Conservation (phyloP, 92 coral and sea anemone species). For the Epizoanthus scotinus region DNA sequence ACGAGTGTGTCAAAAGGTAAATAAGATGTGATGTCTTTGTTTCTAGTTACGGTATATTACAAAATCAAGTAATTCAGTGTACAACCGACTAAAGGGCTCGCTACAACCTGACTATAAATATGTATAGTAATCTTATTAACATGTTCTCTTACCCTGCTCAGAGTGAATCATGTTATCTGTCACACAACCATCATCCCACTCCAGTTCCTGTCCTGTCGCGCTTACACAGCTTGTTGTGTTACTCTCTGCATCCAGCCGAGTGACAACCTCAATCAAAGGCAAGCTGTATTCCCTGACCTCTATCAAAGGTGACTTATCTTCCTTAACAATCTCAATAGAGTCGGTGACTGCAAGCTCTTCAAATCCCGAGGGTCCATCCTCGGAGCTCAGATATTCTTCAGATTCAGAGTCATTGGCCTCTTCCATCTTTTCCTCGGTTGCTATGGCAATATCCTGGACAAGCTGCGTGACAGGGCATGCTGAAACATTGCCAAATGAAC, state of each 20-base stretch:
- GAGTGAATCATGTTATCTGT: conserved; percentile 43
- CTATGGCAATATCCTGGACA: conserved; percentile 54
- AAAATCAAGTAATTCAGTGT: too few relatives aligned
- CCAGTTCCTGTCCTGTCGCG: conserved; percentile 65
- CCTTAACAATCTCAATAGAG: conserved; percentile 17
- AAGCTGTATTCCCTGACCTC: conserved; percentile 11
- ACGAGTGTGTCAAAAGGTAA: too few relatives aligned
- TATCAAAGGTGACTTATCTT: background rate
- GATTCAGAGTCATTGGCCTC: conserved; percentile 59
- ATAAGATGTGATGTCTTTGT: too few relatives aligned
- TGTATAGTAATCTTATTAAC: background rate
- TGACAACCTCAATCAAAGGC: background rate
- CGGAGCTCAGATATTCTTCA: conserved; percentile 77
- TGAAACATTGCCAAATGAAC: conserved; percentile 13
- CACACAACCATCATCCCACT: conserved; percentile 91
- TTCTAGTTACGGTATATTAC: too few relatives aligned
- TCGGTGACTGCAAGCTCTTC: conserved; percentile 12
- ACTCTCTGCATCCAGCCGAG: conserved; percentile 9
- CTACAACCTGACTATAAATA: too few relatives aligned
- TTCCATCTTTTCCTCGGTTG: conserved; percentile 14
- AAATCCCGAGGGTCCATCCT: conserved; percentile 60
- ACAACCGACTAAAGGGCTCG: too few relatives aligned
- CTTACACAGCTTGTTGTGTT: conserved; percentile 25
- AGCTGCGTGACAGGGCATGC: conserved; percentile 51
- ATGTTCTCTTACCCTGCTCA: conserved; percentile 32